Conservation (phyloP, 2,797 vertebrate genomes). For the Hemitrygon akajei region DNA sequence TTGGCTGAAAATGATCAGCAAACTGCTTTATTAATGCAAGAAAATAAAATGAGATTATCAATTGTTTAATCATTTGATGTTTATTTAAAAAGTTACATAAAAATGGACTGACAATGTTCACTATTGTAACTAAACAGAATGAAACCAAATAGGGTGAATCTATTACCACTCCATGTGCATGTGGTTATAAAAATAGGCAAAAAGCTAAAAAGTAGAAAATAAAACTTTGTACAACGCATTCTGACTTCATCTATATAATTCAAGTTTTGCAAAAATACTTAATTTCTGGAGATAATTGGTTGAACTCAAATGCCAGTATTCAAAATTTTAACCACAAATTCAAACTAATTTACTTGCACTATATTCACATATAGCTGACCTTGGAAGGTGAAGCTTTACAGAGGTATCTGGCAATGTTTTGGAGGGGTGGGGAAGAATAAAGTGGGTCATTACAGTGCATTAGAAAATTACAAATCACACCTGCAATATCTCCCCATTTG, state of each 20-base stretch:
- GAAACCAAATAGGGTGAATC: not conserved
- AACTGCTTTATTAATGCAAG: not conserved
- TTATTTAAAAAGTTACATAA: slow-evolving; percentile 31
- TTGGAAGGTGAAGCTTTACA: no score
- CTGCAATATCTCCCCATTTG: not conserved
- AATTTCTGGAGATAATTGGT: not conserved
- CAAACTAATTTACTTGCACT: not conserved
- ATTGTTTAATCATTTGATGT: not conserved
- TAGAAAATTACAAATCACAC: not conserved
- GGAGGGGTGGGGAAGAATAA: not conserved
- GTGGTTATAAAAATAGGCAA: not conserved
- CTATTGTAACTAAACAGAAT: not conserved
- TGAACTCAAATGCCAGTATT: not conserved
- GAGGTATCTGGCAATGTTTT: not conserved
- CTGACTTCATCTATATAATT: slow-evolving; percentile 13
- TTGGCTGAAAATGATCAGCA: not conserved
- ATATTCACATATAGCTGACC: not conserved
- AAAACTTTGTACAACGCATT: not conserved
- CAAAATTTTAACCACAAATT: not conserved
- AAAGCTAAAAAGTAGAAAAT: not conserved
- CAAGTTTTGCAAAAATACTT: slow-evolving; percentile 6
- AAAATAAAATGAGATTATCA: not conserved
- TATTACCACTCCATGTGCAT: not conserved
- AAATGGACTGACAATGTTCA: not conserved
- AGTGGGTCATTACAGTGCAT: not conserved